Percentiles rank a stretch among this genome's conserved stretches.
phyloP scores from a whole-genome alignment of 2,113 vertebrate genomes.

The Xyrauchen texanus region DNA sequence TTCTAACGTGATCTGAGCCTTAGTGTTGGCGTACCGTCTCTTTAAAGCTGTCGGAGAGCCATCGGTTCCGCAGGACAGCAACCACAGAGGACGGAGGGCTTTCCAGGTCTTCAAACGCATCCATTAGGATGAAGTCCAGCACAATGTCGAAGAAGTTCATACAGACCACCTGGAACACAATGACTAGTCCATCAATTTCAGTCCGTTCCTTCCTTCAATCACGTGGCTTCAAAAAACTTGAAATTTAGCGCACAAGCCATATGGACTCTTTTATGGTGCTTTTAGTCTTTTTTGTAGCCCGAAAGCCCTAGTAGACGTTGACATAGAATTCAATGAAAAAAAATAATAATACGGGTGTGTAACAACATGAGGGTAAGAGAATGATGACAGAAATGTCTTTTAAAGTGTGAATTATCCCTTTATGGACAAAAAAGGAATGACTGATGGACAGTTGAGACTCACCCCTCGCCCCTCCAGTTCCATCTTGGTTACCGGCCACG shows the following conservation, averaged over 20 bases:
- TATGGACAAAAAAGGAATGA: too few relatives aligned
- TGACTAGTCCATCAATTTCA: neutral
- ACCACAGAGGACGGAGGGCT: slow-evolving; percentile 91
- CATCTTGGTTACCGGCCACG: slow-evolving; percentile 85
- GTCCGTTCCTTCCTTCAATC: too few relatives aligned
- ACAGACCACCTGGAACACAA: slow-evolving; percentile 84
- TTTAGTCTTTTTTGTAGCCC: too few relatives aligned
- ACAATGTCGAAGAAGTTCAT: slow-evolving; percentile 98
- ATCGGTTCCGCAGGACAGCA: slow-evolving; percentile 91
- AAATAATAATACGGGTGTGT: too few relatives aligned
- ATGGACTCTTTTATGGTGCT: too few relatives aligned
- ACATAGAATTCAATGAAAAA: too few relatives aligned
- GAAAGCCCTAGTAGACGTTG: too few relatives aligned
- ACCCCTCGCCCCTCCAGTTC: slow-evolving; percentile 96
- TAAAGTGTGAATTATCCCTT: too few relatives aligned
- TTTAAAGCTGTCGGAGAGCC: slow-evolving; percentile 98
- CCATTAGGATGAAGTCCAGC: slow-evolving; percentile 98
- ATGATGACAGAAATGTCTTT: too few relatives aligned
- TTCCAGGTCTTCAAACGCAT: slow-evolving; percentile 97
- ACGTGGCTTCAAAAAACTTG: too few relatives aligned
- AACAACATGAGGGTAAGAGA: too few relatives aligned
- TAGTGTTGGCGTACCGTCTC: slow-evolving; percentile 80
- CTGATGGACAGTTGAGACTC: slow-evolving; percentile 52
- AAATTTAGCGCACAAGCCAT: too few relatives aligned
- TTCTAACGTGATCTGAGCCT: neutral